Evolutionary conservation across 2,113 vertebrate species (phyloP), one percentile per base, ranked within the genome.

Genomic region (Chloropsis cyanopogon): DNA sequence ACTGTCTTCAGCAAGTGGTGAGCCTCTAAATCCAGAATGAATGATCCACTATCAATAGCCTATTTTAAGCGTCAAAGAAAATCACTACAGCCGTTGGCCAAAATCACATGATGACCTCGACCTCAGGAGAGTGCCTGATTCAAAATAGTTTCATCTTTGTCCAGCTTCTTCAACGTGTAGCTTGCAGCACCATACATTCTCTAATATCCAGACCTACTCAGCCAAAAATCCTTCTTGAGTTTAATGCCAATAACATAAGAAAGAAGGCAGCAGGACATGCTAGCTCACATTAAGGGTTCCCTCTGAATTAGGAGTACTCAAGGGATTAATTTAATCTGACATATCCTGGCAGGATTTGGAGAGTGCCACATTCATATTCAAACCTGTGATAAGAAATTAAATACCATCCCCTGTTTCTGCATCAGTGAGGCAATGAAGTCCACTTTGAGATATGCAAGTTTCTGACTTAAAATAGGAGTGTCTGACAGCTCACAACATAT

Each of bases 241-340:
- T 85, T 87, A 76, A 53, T 72, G 57, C 33, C 75, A 92, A 37
- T 72, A 87, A 84, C 19, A 7, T 16, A 57, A 82, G 54, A 78
- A 91, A 73, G 82, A 82, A 79, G 73, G 79, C 44, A 88, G 76
- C 20, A 86, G 56, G 54, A 85, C 47, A 60, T 25, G 29, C 22
- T 82, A 90, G 21, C 31, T 88, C 82, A 90, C 54, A 89, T 57
- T 85, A 86, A 69, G 73, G 69, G 59, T 8, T 86, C 22, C 26
- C 56, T 85, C 83, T 88, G 49, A 80, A 70, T 92, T 52, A 88
- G 71, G 60, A 66, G 69, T 80, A 83, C 64, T 77, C 75, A n/a
- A 9, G 23, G 56, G 87, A 96, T 88, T 82, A 86, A 93, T 88
- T 92, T 94, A 86, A 90, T 90, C 75, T 66, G 92, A 85, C 47